Evolutionary conservation across 2,797 vertebrate genomes (phyloP), one percentile per base, ranked within the genome.

Genomic region (Lophotriccus pileatus): DNA sequence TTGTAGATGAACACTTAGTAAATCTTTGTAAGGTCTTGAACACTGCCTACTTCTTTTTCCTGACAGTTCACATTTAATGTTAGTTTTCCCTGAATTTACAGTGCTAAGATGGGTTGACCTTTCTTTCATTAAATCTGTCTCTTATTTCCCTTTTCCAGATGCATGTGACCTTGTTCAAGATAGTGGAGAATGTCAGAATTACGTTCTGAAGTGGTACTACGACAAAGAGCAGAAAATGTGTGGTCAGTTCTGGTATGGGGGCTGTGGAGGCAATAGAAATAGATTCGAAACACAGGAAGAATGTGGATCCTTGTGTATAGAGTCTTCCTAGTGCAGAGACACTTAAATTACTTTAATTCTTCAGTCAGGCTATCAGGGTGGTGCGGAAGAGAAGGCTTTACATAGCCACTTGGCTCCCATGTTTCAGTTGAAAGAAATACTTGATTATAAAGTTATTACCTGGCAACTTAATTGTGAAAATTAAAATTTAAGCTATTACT

Each of bases 191-290:
- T 99, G 98, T 84, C 92, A 95, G 70, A 59, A 98, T 66, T 98
- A 98, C 41, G 22, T 69, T 75, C 97, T 98, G 90, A 98, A 97
- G 74, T 99, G 98, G 98, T 98, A 97, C 97, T 98, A 98, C 1
- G 39, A 98, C 95, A 77, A 87, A 20, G 53, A 97, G 5, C 94
- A 97, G 89, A 94, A 59, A 44, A 95, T 94, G 9, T 99, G 98
- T 47, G 41, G 41, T 18, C 97, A 87, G 28, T 99, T 99, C 97
- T 99, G 98, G 98, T 98, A 97, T 12, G 97, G 99, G 2, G 97
- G 98, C 96, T 99, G 98, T 43, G 97, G 95, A 41, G 98, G 98
- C 49, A 99, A 98, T 37, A 83, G 44, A 47, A 99, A 98, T 95
- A 97, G 96, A 78, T 99, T 99, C 89, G 77, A 97, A 77, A 98